These are phyloP conservation scores for Eustalomyia histrio DNA, from an alignment of 2,888 invertebrate genomes.

Conservation along the genomic window DNA sequence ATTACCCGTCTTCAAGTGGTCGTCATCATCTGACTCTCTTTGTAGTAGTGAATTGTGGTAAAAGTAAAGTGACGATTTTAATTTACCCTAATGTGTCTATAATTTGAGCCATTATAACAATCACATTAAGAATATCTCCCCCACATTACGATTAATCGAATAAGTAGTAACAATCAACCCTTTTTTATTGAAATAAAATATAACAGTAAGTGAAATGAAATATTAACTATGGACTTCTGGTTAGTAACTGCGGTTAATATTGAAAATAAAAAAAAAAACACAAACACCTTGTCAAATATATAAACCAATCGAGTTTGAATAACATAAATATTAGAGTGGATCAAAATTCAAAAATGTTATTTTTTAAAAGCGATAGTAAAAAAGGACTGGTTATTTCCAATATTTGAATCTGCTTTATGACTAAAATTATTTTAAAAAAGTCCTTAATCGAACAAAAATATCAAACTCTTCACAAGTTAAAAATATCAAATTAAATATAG, in stretches of 20 bases:
- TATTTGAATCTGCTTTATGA: too few species aligned
- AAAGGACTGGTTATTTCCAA: too few species aligned
- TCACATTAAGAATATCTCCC: constrained; percentile 67
- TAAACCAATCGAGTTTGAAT: neutral
- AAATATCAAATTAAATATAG: too few species aligned
- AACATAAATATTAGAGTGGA: neutral
- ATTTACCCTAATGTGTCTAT: constrained; percentile 79
- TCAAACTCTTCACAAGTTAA: too few species aligned
- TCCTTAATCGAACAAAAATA: too few species aligned
- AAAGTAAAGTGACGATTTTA: constrained; percentile 74
- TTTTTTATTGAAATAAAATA: constrained; percentile 23
- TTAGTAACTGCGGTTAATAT: constrained; percentile 34
- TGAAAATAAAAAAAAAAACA: constrained; percentile 13
- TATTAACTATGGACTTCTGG: constrained; percentile 32
- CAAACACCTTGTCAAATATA: constrained; percentile 18
- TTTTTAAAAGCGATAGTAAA: too few species aligned
- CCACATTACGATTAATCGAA: constrained; percentile 9
- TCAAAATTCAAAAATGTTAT: too few species aligned
- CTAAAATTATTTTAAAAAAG: too few species aligned
- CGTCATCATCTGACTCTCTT: constrained; percentile 11
- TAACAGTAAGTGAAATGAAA: constrained; percentile 20
- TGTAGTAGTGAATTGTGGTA: constrained; percentile 1
- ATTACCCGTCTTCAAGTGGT: constrained; percentile 35
- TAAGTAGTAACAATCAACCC: constrained; percentile 47
- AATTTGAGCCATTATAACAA: constrained; percentile 79